Evolutionary conservation across 2,888 invertebrate genomes (phyloP), one percentile per base, ranked within the genome.

Genomic region (Himalopsyche japonica): DNA sequence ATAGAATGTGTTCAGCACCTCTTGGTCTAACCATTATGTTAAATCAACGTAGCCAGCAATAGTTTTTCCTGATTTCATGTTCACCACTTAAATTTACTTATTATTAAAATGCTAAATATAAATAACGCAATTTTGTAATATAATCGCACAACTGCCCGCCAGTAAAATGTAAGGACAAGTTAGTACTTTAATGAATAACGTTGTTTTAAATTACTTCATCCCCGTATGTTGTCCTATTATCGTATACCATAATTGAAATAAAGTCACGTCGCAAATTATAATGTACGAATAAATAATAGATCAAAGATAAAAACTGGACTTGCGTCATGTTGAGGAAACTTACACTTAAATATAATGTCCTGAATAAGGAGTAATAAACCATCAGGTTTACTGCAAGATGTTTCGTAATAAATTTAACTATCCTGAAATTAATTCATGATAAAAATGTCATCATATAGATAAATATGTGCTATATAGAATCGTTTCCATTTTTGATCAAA

Each of bases 181-280:
- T 70, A 15, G 24, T 27, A 4, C 12, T 24, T 70, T 70, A 70
- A 70, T 70, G 70, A 70, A 70, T 27, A 27, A 70, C 27, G 12
- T 30, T 70, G 70, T 70, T 70, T 70, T 70, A 70, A 70, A 70
- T 70, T 70, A 70, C 70, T 70, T 70, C 70, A 70, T 70, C 70
- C 70, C 70, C 70, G 70, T 70, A 70, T 70, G 70, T 70, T 70
- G 70, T 70, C 70, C 70, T 70, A 70, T 70, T 70, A 70, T 70
- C 70, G 70, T 70, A 70, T 70, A 70, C 20, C 27, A 70, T 70
- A 70, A 70, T 70, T 70, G 70, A 70, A 70, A 70, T 70, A 70
- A 70, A 70, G 70, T 27, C 70, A 70, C 70, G 70, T 70, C 70
- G 70, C 70, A 70, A 70, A 70, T 70, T 70, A 70, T 70, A 70